Conservation (phyloP, 2,888 invertebrate genomes). For the Drosophila neotestacea region DNA sequence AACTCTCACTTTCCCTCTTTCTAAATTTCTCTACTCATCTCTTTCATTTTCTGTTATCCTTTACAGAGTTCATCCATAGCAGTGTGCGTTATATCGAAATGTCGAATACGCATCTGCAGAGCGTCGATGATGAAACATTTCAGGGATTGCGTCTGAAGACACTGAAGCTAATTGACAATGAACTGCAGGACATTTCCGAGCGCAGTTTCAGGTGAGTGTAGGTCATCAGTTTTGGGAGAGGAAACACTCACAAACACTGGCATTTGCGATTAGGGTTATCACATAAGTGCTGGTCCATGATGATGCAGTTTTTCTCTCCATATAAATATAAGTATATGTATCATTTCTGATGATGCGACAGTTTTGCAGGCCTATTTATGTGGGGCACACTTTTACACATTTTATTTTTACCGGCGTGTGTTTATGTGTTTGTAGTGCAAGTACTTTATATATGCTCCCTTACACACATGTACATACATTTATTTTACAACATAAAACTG, state of each 20-base stretch:
- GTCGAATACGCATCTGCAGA: conserved; percentile 92
- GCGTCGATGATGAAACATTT: conserved; percentile 92
- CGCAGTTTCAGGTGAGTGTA: conserved; percentile 91
- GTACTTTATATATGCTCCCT: conserved; percentile 27
- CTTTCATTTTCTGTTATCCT: conserved; percentile 45
- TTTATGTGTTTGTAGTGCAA: conserved; percentile 50
- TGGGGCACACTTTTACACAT: conserved; percentile 24
- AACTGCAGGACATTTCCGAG: conserved; percentile 91
- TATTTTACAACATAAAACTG: conserved; percentile 71
- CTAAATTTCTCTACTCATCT: conserved; percentile 6
- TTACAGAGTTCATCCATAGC: conserved; percentile 91
- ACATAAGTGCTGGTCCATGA: conserved; percentile 61
- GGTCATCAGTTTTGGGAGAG: conserved; percentile 18
- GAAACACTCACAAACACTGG: no score
- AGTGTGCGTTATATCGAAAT: conserved; percentile 93
- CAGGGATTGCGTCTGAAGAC: conserved; percentile 92
- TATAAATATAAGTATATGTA: conserved; percentile 1
- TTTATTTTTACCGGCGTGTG: conserved; percentile 15
- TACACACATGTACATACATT: conserved; percentile 9
- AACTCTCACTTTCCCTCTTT: conserved; percentile 1
- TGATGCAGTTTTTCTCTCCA: conserved; percentile 44
- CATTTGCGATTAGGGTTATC: conserved; percentile 33
- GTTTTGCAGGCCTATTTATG: conserved; percentile 56
- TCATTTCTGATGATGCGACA: conserved; percentile 65
- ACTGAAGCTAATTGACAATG: conserved; percentile 93